A percentile compares a stretch with the other conserved stretches of the same genome.
Evolutionary conservation across 2,113 vertebrate genomes (phyloP).

Genomic region (Trinectes maculatus): DNA sequence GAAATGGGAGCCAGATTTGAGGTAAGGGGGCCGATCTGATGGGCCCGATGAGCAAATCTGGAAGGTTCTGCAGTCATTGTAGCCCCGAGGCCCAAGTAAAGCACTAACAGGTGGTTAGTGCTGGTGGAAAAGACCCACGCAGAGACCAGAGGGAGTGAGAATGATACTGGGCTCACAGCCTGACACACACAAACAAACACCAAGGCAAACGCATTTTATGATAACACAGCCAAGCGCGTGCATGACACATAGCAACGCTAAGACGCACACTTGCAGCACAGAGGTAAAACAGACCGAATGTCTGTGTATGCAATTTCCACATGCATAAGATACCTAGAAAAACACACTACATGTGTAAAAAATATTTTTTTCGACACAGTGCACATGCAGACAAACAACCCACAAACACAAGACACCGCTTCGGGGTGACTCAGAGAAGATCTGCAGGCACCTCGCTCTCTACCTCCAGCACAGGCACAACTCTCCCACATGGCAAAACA

Average conservation of each 20-base stretch:
- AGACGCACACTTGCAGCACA: background rate
- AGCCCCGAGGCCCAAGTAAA: conserved; percentile 76
- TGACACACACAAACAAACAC: conserved; percentile 60
- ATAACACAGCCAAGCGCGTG: conserved; percentile 56
- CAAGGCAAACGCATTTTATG: conserved; percentile 20
- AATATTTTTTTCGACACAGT: too few relatives aligned
- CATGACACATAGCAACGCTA: conserved; percentile 46
- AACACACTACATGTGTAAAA: background rate
- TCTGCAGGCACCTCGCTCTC: conserved; percentile 44
- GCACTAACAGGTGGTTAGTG: conserved; percentile 78
- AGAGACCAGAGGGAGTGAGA: conserved; percentile 75
- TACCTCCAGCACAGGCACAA: conserved; percentile 67
- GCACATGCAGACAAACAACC: background rate
- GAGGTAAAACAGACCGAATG: background rate
- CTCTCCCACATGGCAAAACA: conserved; percentile 78
- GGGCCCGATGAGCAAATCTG: conserved; percentile 77
- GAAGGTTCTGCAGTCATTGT: conserved; percentile 70
- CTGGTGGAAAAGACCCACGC: conserved; percentile 78
- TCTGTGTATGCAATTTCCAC: background rate
- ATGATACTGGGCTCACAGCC: conserved; percentile 71
- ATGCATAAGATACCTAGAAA: background rate
- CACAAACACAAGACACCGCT: background rate
- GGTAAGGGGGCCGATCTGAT: conserved; percentile 63
- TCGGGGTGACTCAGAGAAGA: conserved; percentile 53
- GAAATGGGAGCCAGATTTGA: conserved; percentile 76